A percentile compares a stretch with the other conserved stretches of the same genome.
phyloP scores from a whole-genome alignment of 2,113 vertebrate genomes.

The Lepisosteus oculatus region DNA sequence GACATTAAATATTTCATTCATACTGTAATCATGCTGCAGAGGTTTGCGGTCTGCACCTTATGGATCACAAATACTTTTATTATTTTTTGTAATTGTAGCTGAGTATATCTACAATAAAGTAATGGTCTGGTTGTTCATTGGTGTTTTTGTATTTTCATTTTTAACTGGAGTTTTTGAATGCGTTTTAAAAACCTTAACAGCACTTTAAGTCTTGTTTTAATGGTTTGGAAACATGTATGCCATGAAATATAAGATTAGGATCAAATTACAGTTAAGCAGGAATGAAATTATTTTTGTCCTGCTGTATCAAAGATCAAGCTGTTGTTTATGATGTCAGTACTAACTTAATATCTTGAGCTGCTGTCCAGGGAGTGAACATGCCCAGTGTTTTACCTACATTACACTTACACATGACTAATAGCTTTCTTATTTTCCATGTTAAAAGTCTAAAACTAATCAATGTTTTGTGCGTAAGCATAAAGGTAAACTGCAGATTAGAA shows the following conservation, averaged over 20 bases:
- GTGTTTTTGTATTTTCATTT: background rate
- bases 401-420: too few species aligned
- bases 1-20: constrained; percentile 74
- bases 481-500: too few species aligned
- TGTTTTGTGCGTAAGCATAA: too few species aligned
- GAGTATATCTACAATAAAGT: constrained; percentile 95
- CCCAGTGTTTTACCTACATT: background rate
- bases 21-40: constrained; percentile 82
- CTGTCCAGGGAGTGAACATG: constrained; percentile 14
- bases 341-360: constrained; percentile 35
- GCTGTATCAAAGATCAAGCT: constrained; percentile 23
- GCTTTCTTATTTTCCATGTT: too few species aligned
- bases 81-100: constrained; percentile 80
- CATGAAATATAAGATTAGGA: too few species aligned
- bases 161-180: too few species aligned
- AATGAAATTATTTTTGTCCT: constrained; percentile 2
- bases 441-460: too few species aligned
- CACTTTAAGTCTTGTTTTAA: too few species aligned
- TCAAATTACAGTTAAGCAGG: constrained; percentile 5
- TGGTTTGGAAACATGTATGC: too few species aligned
- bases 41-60: constrained; percentile 87
- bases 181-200: too few species aligned
- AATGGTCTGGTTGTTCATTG: constrained; percentile 77
- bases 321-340: constrained; percentile 9
- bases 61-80: constrained; percentile 83